A percentile compares a stretch with the other conserved stretches of the same genome.
These are phyloP conservation scores for Cecropterus lyciades DNA, from an alignment of 1,140 invertebrate genomes.

Conservation along the genomic window DNA sequence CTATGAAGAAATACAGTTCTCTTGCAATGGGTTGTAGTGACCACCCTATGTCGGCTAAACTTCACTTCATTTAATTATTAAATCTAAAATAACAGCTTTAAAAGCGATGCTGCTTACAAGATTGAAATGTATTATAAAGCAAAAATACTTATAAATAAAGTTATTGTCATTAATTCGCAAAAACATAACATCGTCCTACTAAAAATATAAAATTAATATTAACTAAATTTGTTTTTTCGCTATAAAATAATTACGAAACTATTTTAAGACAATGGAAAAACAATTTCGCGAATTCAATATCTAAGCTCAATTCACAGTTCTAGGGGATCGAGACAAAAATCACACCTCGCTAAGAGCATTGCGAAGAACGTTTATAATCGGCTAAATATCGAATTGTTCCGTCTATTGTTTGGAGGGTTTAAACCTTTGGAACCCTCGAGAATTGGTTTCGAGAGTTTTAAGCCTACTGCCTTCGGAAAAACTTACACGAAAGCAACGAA, in stretches of 20 bases:
- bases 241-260: neutral
- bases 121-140: too few relatives aligned
- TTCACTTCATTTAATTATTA: too few relatives aligned
- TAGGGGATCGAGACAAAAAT: slow-evolving; percentile 60
- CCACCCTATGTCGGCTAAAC: too few relatives aligned
- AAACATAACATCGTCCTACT: too few relatives aligned
- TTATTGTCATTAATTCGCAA: too few relatives aligned
- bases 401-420: slow-evolving; percentile 78
- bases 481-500: slow-evolving; percentile 42
- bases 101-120: too few relatives aligned
- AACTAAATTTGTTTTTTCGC: too few relatives aligned
- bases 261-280: slow-evolving; percentile 11
- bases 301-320: slow-evolving; percentile 19
- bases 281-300: slow-evolving; percentile 10
- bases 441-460: slow-evolving; percentile 82
- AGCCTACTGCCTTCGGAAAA: slow-evolving; percentile 77
- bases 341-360: slow-evolving; percentile 80
- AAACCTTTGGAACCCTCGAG: slow-evolving; percentile 70
- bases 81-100: too few relatives aligned
- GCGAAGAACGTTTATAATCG: slow-evolving; percentile 78
- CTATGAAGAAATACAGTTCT: too few relatives aligned
- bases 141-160: too few relatives aligned
- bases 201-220: too few relatives aligned
- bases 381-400: slow-evolving; percentile 83
- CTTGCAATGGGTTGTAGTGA: too few relatives aligned